Evolutionary conservation across 2,113 vertebrate genomes (phyloP).

Genomic region (Australoheros scitulus): DNA sequence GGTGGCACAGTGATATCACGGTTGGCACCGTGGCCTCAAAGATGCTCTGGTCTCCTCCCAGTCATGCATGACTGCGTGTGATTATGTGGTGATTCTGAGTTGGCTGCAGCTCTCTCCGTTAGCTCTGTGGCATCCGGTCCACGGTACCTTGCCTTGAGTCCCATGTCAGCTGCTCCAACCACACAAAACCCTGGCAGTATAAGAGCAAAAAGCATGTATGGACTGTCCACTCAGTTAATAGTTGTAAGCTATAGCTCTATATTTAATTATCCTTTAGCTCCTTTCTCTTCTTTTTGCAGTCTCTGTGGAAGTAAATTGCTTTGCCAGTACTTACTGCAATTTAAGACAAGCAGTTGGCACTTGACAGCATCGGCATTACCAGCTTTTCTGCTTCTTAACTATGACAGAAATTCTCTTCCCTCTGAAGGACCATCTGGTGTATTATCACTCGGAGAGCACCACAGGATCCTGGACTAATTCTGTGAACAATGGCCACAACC

Average conservation of each 20-base stretch:
- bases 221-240: neutral
- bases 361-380: too few species aligned
- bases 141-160: neutral
- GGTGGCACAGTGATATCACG: neutral
- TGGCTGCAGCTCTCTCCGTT: neutral
- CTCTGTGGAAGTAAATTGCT: neutral
- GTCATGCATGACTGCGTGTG: neutral
- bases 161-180: neutral
- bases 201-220: neutral
- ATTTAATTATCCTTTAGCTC: neutral
- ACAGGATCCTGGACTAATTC: conserved; percentile 30
- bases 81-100: neutral
- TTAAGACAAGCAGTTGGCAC: neutral
- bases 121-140: neutral
- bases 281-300: neutral
- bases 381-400: neutral
- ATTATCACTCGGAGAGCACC: conserved; percentile 1
- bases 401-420: neutral
- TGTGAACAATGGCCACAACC: conserved; percentile 5
- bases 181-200: neutral
- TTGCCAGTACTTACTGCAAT: neutral
- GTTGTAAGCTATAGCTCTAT: neutral
- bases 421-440: neutral
- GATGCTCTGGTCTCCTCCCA: fast-evolving
- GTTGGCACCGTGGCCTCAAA: neutral